Conservation (phyloP, 2,113 vertebrate genomes). For the Semnornis frantzii region DNA sequence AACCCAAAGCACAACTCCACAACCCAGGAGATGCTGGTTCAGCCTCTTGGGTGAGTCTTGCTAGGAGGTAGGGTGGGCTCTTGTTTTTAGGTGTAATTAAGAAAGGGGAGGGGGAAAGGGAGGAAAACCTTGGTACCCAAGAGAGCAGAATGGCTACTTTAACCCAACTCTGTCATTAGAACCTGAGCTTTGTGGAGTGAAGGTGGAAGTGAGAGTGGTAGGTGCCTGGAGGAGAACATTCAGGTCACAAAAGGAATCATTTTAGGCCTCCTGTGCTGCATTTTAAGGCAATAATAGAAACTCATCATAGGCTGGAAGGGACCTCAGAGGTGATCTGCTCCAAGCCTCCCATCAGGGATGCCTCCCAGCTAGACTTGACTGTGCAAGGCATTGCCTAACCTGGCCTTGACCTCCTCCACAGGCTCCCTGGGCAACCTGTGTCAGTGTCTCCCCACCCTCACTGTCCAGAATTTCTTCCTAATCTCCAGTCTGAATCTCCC, state of each 20-base stretch:
- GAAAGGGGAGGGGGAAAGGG: neutral
- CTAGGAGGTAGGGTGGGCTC: conserved; percentile 54
- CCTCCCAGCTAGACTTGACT: no score
- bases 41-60: conserved; percentile 60
- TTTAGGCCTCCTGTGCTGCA: neutral
- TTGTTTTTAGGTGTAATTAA: conserved; percentile 69
- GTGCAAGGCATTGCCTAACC: no score
- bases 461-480: no score
- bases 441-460: no score
- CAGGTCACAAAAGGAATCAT: neutral
- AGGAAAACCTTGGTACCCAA: conserved; percentile 1
- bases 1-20: conserved; percentile 64
- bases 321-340: no score
- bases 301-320: neutral
- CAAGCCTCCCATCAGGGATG: no score
- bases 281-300: neutral
- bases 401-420: no score
- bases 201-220: conserved; percentile 25
- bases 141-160: conserved; percentile 59
- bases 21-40: conserved; percentile 67
- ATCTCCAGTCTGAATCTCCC: no score
- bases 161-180: conserved; percentile 48
- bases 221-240: neutral
- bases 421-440: no score
- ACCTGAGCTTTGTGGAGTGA: conserved; percentile 57